Evolutionary conservation across 2,113 vertebrate species (phyloP), one percentile per base, ranked within the genome.

Genomic region (Lamprologus ornatipinnis): DNA sequence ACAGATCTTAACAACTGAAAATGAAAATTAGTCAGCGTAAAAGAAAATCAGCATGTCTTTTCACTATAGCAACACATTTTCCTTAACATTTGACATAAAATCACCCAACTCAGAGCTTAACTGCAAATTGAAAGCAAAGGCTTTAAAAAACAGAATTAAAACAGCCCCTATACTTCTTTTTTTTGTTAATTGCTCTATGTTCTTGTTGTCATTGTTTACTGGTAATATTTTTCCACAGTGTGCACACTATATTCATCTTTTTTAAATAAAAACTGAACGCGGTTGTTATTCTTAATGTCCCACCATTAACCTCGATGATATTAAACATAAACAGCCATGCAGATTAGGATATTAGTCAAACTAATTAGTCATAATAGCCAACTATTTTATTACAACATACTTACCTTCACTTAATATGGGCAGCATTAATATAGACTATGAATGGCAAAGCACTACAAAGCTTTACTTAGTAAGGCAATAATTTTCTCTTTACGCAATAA

Each of bases 381-480:
- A 84, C 79, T 49, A 63, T 82, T 79, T 85, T 19, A 35, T 83
- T 83, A 85, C 51, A 89, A 68, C 47, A 78, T 31, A 86, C 26
- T 82, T 33, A 33, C 60, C 58, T 58, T 21, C 5, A 40, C 9
- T 26, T 17, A 49, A 55, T 54, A 86, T 23, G 23, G 47, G 21
- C 55, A 73, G 21, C 49, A 87, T 54, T 80, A 84, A 53, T 81
- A 79, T 47, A 6, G 55, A 65, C 53, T 35, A 17, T 31, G 37
- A 65, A 57, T 78, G 42, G 33, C 70, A 23, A 31, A 58, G 10
- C 28, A 21, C 26, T 78, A 21, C 11, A 80, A 17, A 54, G 42
- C 73, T 81, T 40, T 26, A 35, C 19, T 83, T 14, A n/a, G 47
- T 13, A 40, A 21, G 12, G 7, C 13, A 51, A 33, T 49, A 15